Percentiles rank a stretch among this genome's conserved stretches.
These are phyloP conservation scores for Pseudomyrmex gracilis DNA, from an alignment of 1,140 invertebrate genomes.

Conservation along the genomic window DNA sequence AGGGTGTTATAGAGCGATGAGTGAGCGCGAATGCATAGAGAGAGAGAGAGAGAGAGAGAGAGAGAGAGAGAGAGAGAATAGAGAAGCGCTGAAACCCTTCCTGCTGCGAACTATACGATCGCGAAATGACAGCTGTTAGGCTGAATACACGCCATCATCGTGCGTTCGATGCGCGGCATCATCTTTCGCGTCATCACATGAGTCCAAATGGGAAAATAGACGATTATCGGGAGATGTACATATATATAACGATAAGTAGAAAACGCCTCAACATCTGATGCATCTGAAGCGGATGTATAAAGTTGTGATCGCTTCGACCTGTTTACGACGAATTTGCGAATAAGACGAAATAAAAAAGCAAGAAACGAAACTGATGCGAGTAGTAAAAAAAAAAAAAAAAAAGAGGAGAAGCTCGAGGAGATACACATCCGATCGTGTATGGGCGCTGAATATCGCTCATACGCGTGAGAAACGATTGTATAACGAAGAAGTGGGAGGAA, in stretches of 20 bases:
- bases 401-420: constrained; percentile 9
- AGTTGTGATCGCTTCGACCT: neutral
- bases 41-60: constrained; percentile 5
- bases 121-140: constrained; percentile 53
- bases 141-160: constrained; percentile 50
- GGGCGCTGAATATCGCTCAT: constrained; percentile 54
- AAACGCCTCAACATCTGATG: constrained; percentile 38
- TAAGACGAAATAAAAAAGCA: constrained; percentile 73
- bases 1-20: constrained; percentile 44
- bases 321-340: constrained; percentile 74
- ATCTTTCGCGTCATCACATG: constrained; percentile 39
- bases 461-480: constrained; percentile 56
- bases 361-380: constrained; percentile 50
- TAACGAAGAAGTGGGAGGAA: constrained; percentile 36
- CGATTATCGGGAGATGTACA: neutral
- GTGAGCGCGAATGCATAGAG: constrained; percentile 30
- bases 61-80: neutral
- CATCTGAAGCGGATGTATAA: neutral
- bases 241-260: constrained; percentile 1
- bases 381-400: neutral
- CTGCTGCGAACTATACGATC: constrained; percentile 37
- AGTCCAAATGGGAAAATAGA: neutral
- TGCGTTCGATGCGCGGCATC: constrained; percentile 2
- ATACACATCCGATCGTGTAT: constrained; percentile 16
- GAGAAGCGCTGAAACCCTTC: constrained; percentile 60